Evolutionary conservation across 2,888 invertebrate species (phyloP).

Genomic region (Athalia rosae): DNA sequence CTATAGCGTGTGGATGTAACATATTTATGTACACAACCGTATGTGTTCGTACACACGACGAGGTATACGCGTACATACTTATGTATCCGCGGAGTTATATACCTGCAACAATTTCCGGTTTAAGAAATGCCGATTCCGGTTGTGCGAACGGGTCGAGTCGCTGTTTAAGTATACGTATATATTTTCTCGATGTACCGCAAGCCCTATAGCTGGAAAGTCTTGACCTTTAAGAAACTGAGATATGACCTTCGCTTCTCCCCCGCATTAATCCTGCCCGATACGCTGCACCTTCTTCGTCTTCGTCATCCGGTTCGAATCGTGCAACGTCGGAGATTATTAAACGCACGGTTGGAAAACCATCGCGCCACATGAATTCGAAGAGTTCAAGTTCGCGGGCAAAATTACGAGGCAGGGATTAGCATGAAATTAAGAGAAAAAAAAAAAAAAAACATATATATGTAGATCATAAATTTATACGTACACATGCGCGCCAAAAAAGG

Average conservation of each 20-base stretch:
- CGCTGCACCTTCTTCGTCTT: constrained; percentile 13
- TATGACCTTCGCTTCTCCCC: constrained; percentile 18
- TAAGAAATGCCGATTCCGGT: constrained; percentile 60
- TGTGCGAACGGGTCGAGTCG: constrained; percentile 48
- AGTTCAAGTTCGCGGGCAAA: constrained; percentile 20
- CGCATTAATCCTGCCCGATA: too few species aligned
- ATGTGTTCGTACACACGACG: constrained; percentile 5
- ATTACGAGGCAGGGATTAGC: constrained; percentile 66
- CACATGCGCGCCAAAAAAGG: background rate
- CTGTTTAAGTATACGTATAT: background rate
- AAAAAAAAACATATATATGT: constrained; percentile 10
- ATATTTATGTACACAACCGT: constrained; percentile 8
- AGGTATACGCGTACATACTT: background rate
- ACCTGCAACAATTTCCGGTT: constrained; percentile 57
- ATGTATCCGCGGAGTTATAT: background rate
- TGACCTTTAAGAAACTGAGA: constrained; percentile 37
- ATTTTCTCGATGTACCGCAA: constrained; percentile 38
- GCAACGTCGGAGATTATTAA: background rate
- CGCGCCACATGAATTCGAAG: background rate
- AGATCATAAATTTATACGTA: background rate
- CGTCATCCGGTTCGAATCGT: too few species aligned
- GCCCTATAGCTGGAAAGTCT: constrained; percentile 41
- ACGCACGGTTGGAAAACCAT: background rate
- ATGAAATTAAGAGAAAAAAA: constrained; percentile 67
- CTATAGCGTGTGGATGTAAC: background rate